Conservation (phyloP, 2,797 vertebrate species). For the Miichthys miiuy region DNA sequence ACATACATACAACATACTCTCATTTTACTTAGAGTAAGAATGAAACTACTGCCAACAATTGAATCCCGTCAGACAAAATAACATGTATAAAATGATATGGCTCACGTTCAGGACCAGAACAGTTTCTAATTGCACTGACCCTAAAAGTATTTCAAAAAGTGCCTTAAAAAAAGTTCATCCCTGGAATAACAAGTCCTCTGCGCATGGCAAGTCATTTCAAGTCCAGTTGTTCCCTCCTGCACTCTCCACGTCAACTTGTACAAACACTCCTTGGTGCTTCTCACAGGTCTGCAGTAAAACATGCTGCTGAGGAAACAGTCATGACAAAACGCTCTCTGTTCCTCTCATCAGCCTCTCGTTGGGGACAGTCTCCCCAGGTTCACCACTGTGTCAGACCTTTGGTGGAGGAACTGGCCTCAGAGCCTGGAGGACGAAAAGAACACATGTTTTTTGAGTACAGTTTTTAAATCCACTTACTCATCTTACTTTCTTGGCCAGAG, state of each 20-base stretch:
- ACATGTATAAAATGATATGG: slow-evolving; percentile 20
- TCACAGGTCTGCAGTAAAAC: slow-evolving; percentile 5
- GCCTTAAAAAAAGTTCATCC: slow-evolving; percentile 14
- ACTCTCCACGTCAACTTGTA: slow-evolving; percentile 13
- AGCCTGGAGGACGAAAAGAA: slow-evolving; percentile 67
- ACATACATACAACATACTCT: background rate
- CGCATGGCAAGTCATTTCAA: background rate
- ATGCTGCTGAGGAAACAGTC: background rate
- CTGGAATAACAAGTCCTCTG: slow-evolving; percentile 3
- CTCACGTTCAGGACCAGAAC: slow-evolving; percentile 32
- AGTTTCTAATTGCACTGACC: background rate
- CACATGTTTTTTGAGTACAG: background rate
- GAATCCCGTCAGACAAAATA: slow-evolving; percentile 9
- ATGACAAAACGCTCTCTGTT: background rate
- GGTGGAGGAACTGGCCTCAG: slow-evolving; percentile 79
- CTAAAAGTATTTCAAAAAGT: slow-evolving; percentile 42
- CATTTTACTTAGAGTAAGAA: background rate
- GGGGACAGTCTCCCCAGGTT: background rate
- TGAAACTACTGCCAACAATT: background rate
- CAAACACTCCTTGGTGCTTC: background rate
- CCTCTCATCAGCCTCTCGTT: background rate
- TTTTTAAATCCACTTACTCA: background rate
- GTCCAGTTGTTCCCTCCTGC: slow-evolving; percentile 12
- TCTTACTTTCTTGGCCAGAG: background rate
- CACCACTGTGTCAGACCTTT: slow-evolving; percentile 68